Base-by-base conservation (phyloP, 2,797 vertebrate genomes). In the Ibycter americanus region DNA sequence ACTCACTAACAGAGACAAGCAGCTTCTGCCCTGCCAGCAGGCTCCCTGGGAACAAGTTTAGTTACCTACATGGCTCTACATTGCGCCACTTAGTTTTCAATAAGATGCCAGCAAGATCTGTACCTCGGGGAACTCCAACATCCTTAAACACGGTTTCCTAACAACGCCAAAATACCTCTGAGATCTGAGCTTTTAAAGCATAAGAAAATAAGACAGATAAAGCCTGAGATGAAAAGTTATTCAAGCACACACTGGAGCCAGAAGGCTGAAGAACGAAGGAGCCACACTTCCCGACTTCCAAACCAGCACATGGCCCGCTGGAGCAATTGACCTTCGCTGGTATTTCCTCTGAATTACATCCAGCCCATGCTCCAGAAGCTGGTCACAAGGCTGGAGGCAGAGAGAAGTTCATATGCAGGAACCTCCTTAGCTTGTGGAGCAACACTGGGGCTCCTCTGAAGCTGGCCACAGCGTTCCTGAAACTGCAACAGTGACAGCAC, bases 21-120 rank as follows among this genome's bases (percentile, higher is more conserved):
- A 83, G 38, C 42, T 86, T 42, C 83, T 72, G 55, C 71, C 22
- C 13, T 66, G 16, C 34, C 61, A 32, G 32, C 16, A 49, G 32
- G 18, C 38, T 85, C 51, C 62, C n/a, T 14, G 51, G 25, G 47
- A 92, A 13, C 21, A 62, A 59, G 36, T 19, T 87, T 4, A 3
- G 34, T 19, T n/a, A 40, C 62, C 51, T 58, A 31, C 46, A 12
- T 11, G 51, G 22, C 23, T 76, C 70, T 72, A 3, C 42, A 2
- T 32, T 20, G 40, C 0, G 0, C 17, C 8, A 3, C 0, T 3
- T 14, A 93, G 34, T 20, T 54, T 42, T 63, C 61, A 42, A 65
- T 13, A 49, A n/a, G 31, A 49, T 23, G 12, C 0, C 0, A 85
- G 38, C 54, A 62, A 38, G 25, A 70, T 25, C 25, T 27, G 79